These are phyloP conservation scores for Amiota mariae DNA, from an alignment of 2,888 invertebrate genomes.

Conservation along the genomic window DNA sequence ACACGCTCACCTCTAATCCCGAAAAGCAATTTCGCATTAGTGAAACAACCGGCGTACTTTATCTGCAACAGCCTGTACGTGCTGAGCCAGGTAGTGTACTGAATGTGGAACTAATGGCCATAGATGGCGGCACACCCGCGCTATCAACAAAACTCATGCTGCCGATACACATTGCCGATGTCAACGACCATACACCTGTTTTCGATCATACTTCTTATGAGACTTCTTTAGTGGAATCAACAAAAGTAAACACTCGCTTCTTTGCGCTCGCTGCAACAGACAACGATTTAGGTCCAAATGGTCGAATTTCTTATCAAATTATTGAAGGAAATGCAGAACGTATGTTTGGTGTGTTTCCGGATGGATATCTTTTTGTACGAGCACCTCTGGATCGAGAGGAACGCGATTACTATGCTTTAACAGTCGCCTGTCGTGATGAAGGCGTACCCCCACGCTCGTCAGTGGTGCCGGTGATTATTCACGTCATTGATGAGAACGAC, in stretches of 20 bases:
- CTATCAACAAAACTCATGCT: constrained; percentile 85
- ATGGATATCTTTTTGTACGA: constrained; percentile 92
- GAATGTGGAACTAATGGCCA: constrained; percentile 86
- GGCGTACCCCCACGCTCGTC: constrained; percentile 86
- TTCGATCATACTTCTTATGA: constrained; percentile 95
- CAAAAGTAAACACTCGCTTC: constrained; percentile 91
- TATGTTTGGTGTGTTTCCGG: constrained; percentile 95
- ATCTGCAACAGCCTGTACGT: constrained; percentile 85
- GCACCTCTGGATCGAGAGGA: constrained; percentile 91
- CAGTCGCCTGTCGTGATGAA: constrained; percentile 87
- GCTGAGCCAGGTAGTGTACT: constrained; percentile 82
- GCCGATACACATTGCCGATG: constrained; percentile 85
- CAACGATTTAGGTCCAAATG: constrained; percentile 87
- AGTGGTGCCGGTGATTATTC: constrained; percentile 91
- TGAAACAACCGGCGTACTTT: constrained; percentile 90
- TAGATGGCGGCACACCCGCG: constrained; percentile 86
- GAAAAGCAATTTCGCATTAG: constrained; percentile 89
- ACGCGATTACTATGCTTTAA: constrained; percentile 91
- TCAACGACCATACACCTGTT: constrained; percentile 96
- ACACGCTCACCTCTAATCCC: constrained; percentile 85
- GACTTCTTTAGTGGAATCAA: constrained; percentile 91
- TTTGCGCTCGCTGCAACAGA: constrained; percentile 93
- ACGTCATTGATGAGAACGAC: constrained; percentile 97
- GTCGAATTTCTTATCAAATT: constrained; percentile 86
- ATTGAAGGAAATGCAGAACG: constrained; percentile 88